Evolutionary conservation across 2,113 vertebrate species (phyloP).

Genomic region (Genyomyrus donnyi): DNA sequence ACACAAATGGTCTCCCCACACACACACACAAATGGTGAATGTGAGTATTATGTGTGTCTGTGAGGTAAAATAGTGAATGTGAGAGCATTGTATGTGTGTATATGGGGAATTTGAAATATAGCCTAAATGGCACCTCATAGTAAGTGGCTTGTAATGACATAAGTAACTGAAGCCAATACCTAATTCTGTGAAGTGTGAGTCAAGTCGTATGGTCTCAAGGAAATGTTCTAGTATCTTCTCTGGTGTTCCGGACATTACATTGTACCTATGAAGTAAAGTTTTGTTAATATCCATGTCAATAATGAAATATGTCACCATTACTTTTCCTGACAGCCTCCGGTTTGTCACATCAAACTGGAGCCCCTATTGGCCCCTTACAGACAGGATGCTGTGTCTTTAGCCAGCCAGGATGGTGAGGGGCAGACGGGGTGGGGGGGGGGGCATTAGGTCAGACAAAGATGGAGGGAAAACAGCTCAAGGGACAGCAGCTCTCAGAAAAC

Average conservation of each 20-base stretch:
- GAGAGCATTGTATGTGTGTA: background rate
- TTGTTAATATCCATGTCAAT: background rate
- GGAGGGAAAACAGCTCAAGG: background rate
- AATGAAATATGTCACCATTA: background rate
- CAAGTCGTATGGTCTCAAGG: conserved; percentile 91
- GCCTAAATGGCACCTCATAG: background rate
- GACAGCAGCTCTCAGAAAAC: background rate
- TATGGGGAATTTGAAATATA: background rate
- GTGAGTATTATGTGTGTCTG: background rate
- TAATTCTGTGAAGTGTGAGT: conserved; percentile 79
- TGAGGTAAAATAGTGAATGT: background rate
- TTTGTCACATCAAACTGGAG: background rate
- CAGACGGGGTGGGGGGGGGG: background rate
- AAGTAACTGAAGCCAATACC: conserved; percentile 36
- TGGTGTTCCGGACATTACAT: conserved; percentile 94
- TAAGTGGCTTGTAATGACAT: background rate
- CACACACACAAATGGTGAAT: background rate
- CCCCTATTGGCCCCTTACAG: background rate
- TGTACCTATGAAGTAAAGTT: conserved; percentile 67
- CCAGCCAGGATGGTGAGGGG: background rate
- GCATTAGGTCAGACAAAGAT: background rate
- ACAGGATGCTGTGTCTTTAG: background rate
- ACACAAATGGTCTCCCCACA: background rate
- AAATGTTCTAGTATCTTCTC: conserved; percentile 98
- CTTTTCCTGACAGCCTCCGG: background rate